Evolutionary conservation across 2,888 invertebrate species (phyloP), one percentile per base, ranked within the genome.

Genomic region (Drepanosiphum platanoidis): DNA sequence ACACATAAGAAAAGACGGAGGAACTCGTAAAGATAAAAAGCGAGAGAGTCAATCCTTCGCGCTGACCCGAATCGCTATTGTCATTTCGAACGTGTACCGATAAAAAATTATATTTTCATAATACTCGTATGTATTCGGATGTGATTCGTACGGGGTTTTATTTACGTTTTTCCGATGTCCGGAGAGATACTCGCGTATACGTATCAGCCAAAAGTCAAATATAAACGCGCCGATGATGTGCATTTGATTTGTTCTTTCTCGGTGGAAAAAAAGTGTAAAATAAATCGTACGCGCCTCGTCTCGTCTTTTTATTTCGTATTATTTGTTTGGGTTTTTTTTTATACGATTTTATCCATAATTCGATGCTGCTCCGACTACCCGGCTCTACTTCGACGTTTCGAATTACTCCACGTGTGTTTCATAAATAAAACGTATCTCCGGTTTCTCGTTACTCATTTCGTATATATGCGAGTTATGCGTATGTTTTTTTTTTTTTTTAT

Each of bases 361-460:
- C n/a, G n/a, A n/a, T n/a, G n/a, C n/a, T n/a, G n/a, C n/a, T n/a
- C n/a, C n/a, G n/a, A 27, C 27, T 3, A 74, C 42, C 42, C 46
- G 32, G 13, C 8, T 7, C 18, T 0, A 18, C 27, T 71, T 13
- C 27, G 15, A 39, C 9, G 18, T 27, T 30, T 72, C 30, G 30
- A 9, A 46, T 74, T 46, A 32, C 46, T 9, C 46, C 32, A 13
- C 32, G 11, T 74, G 46, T 9, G 15, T 7, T 27, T 74, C 22
- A 46, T n/a, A 46, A 22, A 74, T 5, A 32, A 27, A 2, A 27
- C 13, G 13, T 30, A 27, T 64, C 64, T 64, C 30, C 27, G 32
- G 22, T 74, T 46, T 74, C 22, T 46, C 32, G 32, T 74, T 74
- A 11, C n/a, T n/a, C n/a, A n/a, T n/a, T n/a, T n/a, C n/a, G n/a